A percentile compares a stretch with the other conserved stretches of the same genome.
Conservation (phyloP, 2,797 vertebrate genomes). For the Peromyscus aztecus region DNA sequence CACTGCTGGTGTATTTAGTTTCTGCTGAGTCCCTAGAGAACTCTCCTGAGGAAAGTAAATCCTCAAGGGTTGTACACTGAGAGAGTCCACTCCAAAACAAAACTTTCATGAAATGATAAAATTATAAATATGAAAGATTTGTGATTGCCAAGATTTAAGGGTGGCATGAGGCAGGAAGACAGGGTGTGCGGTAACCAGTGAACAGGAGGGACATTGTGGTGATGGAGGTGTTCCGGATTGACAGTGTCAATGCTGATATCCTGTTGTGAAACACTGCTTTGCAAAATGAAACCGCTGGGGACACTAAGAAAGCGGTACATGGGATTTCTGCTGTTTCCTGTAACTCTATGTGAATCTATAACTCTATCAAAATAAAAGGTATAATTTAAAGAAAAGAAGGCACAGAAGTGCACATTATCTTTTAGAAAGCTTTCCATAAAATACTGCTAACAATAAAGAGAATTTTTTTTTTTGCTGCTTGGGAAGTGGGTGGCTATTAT, state of each 20-base stretch:
- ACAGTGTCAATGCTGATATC: neutral
- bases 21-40: neutral
- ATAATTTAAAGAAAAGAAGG: neutral
- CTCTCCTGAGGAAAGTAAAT: neutral
- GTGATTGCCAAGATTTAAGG: neutral
- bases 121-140: neutral
- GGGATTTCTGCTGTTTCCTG: neutral
- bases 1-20: neutral
- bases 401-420: neutral
- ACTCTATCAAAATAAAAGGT: slow-evolving; percentile 32
- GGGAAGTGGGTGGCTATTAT: neutral
- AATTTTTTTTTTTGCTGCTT: neutral
- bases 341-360: neutral
- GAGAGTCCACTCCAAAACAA: neutral
- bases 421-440: slow-evolving; percentile 50
- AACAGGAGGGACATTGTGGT: neutral
- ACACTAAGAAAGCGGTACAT: neutral
- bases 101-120: neutral
- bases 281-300: neutral
- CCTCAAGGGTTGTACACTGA: neutral
- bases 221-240: neutral
- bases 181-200: neutral
- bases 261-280: neutral
- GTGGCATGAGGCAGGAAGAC: neutral
- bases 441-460: slow-evolving; percentile 8